Base-by-base conservation (phyloP, 2,888 invertebrate species). In the Xestia xanthographa region DNA sequence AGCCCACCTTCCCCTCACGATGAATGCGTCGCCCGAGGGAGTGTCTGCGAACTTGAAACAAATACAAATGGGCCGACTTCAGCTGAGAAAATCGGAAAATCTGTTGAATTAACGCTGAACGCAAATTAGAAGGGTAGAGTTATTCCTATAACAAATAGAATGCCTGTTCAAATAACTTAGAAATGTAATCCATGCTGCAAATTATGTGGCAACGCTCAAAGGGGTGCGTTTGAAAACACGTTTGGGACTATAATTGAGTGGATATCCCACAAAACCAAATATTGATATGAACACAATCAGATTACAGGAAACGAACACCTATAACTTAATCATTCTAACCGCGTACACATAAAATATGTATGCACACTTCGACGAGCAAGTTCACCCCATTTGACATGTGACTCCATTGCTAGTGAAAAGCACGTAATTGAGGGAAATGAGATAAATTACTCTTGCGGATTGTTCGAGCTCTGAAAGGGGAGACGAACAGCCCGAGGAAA, bases 371-470 rank as follows among this genome's bases (percentile, higher is more conserved):
- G 91, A 90, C 89, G 86, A 84, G 72, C 76, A 82, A 89, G 83
- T 89, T 91, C 92, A 93, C 93, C 94, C 94, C 89, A 92, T 93
- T 92, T 94, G 93, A 93, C 92, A 94, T 91, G 90, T 90, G 93
- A 92, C 90, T 91, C 91, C 89, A 84, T 86, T 86, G 88, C 81
- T 90, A 89, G 87, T 93, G 92, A 94, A 94, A 95, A 95, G 93
- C 91, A 87, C 91, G 91, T 95, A 94, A 95, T 95, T 94, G 94
- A 93, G 92, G 95, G 93, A 95, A 95, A 95, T 95, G 93, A 93
- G 93, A 95, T 93, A 94, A 95, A 95, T 95, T 93, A 94, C 93
- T 92, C 88, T 90, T 92, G 91, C 88, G 90, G 91, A 92, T 92
- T 92, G 91, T 94, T 92, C 90, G 89, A 87, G 80, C 77, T 83